Base-by-base conservation (phyloP, 35 echinoderm and acorn worm species). In the Anneissia japonica region DNA sequence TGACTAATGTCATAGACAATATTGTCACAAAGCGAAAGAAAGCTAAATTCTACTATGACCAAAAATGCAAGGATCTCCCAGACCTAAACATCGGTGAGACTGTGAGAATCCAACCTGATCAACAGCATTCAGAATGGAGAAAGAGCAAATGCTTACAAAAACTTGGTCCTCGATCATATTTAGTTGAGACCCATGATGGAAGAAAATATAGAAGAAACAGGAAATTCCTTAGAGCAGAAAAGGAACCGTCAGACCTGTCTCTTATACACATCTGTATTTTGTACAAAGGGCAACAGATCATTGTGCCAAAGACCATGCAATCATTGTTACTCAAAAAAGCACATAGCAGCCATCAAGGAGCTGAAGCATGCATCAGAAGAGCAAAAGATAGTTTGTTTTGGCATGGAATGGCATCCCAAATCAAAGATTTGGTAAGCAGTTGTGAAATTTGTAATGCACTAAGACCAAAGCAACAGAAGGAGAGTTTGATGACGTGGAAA, bases 1-100 rank as follows among this genome's bases (percentile, higher is more conserved):
- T 93, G 13, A 31, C 30, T 36, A 86, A 84, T 37, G 82, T 95
- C 31, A 35, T 82, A 81, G 93, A 88, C 16, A 87, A 88, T 38
- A 95, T 95, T 34, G 75, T 38, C 72, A 51, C 79, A 32, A 31
- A 77, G 45, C 88, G 85, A 72, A 89, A 89, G 79, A 82, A 82
- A 19, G 55, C 93, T 74, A 95, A 95, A 73, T 39, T 78, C 21
- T 85, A 95, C 0, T 95, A 95, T 86, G 86, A 95, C 77, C 77
- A 72, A 72, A 72, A n/a, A 29, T 89, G 89, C 34, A 95, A 91
- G 34, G 85, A 87, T 56, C 39, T 91, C 79, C 93, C 93, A 29
- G 77, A 95, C 73, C 76, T 95, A 34, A 26, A 72, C n/a, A 95
- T 90, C 31, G 84, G 93, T 43, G 85, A 95, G 32, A 32, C 85